Conservation (phyloP, 2,888 invertebrate genomes). For the Anodontia alba region DNA sequence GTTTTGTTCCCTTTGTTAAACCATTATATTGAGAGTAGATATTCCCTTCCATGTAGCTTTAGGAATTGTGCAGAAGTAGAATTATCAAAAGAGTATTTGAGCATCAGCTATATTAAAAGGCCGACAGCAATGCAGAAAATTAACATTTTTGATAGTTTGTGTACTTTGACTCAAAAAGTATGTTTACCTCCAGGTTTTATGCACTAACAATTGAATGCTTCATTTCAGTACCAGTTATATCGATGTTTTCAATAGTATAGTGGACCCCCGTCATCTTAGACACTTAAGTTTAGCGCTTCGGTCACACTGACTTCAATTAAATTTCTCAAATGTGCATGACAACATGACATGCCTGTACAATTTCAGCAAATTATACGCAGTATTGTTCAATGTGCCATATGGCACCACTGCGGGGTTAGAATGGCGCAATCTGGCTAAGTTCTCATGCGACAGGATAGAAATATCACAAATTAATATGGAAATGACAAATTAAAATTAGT, state of each 20-base stretch:
- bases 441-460: not conserved
- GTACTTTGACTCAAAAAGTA: no score
- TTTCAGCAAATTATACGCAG: conserved; percentile 43
- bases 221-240: no score
- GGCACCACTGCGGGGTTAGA: conserved; percentile 39
- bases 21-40: no score
- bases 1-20: no score
- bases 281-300: conserved; percentile 4
- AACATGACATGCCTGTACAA: conserved; percentile 19
- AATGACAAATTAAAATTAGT: conserved; percentile 4
- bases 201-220: no score
- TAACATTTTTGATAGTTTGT: no score
- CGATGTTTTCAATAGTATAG: not conserved
- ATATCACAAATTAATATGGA: conserved; percentile 19
- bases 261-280: not conserved
- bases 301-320: conserved; percentile 9
- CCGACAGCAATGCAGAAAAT: no score
- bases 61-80: no score
- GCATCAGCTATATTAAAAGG: no score
- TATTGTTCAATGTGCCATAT: conserved; percentile 66
- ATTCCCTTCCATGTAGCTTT: no score
- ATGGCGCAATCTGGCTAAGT: conserved; percentile 48
- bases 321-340: conserved; percentile 5
- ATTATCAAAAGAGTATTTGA: no score
- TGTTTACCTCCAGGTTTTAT: no score